Evolutionary conservation across 2,888 invertebrate genomes (phyloP), one percentile per base, ranked within the genome.

Genomic region (Stenichneumon culpator): DNA sequence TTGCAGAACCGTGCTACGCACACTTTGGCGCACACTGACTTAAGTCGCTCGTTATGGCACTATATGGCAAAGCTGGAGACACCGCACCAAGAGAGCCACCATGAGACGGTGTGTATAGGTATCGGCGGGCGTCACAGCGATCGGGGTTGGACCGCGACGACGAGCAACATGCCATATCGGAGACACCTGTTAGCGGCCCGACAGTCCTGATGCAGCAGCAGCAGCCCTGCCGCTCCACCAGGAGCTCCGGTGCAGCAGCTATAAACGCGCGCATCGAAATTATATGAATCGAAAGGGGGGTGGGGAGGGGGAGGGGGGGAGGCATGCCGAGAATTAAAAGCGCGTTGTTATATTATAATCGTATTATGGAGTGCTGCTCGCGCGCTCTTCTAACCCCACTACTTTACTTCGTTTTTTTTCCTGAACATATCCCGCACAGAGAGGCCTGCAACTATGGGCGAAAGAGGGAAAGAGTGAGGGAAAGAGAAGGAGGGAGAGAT

Each of bases 161-260:
- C 75, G 82, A 89, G 91, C 92, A 93, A 92, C 90, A 92, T 93
- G 92, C 93, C 93, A 92, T 93, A 93, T 93, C 91, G 92, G 92
- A 90, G 92, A 93, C 92, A 93, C 92, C 92, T 93, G 93, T 92
- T 93, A 92, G 91, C 89, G 90, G 90, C 88, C 87, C 87, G 87
- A 90, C 90, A 86, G 80, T 84, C 63, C 84, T 39, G 57, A 69
- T 78, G 73, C 82, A 79, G 74, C 84, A 52, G 70, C 90, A 92
- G 90, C 91, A 92, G 92, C 90, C 89, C 78, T 81, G 87, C 88
- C 88, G 74, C 86, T 69, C 87, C 88, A 86, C 87, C 88, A 87
- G 87, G 86, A 75, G 85, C 81, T 78, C 75, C 65, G 70, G 54
- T 36, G 16, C 78, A 32, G 57, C 50, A 67, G 83, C 88, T 88